Evolutionary conservation across 2,888 invertebrate genomes (phyloP).

Genomic region (Sussaba pulchella): DNA sequence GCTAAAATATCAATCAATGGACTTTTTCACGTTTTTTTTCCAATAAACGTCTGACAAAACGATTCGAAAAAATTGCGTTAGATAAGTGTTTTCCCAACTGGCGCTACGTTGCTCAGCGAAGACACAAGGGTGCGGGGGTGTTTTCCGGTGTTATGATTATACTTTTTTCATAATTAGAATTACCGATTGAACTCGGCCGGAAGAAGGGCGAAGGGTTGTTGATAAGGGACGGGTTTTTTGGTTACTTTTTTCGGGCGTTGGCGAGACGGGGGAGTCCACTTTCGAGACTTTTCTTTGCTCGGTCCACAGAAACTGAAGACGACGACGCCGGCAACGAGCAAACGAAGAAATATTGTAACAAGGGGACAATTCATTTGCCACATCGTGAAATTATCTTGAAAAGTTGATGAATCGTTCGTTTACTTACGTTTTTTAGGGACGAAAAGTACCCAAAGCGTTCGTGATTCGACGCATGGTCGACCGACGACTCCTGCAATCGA

Average conservation of each 20-base stretch:
- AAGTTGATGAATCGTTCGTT: conserved; percentile 45
- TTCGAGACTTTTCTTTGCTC: conserved; percentile 49
- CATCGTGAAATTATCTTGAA: conserved; percentile 15
- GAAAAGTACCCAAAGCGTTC: conserved; percentile 84
- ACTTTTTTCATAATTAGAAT: conserved; percentile 77
- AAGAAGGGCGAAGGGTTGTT: conserved; percentile 64
- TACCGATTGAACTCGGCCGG: conserved; percentile 72
- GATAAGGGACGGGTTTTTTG: conserved; percentile 59
- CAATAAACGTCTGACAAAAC: conserved; percentile 71
- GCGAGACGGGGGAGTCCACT: conserved; percentile 33
- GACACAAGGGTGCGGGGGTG: conserved; percentile 26
- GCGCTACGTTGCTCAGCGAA: conserved; percentile 55
- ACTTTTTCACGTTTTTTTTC: conserved; percentile 70
- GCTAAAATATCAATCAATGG: conserved; percentile 72
- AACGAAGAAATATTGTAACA: conserved; percentile 13
- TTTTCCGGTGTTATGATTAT: conserved; percentile 72
- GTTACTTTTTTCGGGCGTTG: conserved; percentile 34
- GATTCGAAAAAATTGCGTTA: conserved; percentile 56
- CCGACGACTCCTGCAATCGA: conserved; percentile 79
- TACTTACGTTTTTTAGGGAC: conserved; percentile 82
- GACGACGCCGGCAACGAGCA: background rate
- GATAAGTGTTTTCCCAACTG: conserved; percentile 69
- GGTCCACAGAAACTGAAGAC: conserved; percentile 27
- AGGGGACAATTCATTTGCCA: conserved; percentile 7
- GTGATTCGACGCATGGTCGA: conserved; percentile 82